These are phyloP conservation scores for Epinephelus fuscoguttatus DNA, from an alignment of 2,113 vertebrate species.

Conservation along the genomic window DNA sequence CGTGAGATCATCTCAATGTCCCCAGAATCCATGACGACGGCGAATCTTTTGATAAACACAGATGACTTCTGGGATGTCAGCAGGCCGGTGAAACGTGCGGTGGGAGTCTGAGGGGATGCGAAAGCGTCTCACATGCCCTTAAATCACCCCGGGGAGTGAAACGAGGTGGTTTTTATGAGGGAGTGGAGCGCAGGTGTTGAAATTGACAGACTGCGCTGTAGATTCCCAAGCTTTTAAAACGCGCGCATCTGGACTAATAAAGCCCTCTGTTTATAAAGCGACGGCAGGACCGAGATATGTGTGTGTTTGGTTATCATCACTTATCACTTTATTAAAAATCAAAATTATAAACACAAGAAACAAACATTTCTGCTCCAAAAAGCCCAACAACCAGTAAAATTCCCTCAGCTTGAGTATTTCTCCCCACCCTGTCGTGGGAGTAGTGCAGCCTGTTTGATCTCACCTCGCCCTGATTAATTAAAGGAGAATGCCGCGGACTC, in stretches of 20 bases:
- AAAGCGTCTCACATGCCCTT: slow-evolving; percentile 59
- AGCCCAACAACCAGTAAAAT: slow-evolving; percentile 1
- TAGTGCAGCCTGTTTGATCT: slow-evolving; percentile 70
- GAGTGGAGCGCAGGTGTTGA: slow-evolving; percentile 78
- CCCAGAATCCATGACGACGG: slow-evolving; percentile 56
- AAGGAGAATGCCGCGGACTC: slow-evolving; percentile 66
- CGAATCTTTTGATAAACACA: slow-evolving; percentile 67
- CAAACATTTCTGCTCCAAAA: slow-evolving; percentile 34
- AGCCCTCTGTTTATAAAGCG: slow-evolving; percentile 59
- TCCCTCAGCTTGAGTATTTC: neutral
- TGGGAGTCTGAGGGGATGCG: slow-evolving; percentile 51
- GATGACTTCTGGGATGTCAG: slow-evolving; percentile 66
- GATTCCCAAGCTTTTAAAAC: slow-evolving; percentile 74
- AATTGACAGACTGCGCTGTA: slow-evolving; percentile 62
- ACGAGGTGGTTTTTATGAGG: slow-evolving; percentile 70
- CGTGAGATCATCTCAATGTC: slow-evolving; percentile 39
- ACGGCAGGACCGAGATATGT: slow-evolving; percentile 39
- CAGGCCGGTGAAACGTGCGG: slow-evolving; percentile 45
- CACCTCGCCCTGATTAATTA: slow-evolving; percentile 73
- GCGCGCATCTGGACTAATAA: slow-evolving; percentile 81
- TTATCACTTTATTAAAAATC: slow-evolving; percentile 62
- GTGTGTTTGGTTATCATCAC: slow-evolving; percentile 52
- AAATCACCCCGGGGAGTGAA: slow-evolving; percentile 72
- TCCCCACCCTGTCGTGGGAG: slow-evolving; percentile 51
- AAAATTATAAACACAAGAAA: slow-evolving; percentile 41